Evolutionary conservation across 2,797 vertebrate species (phyloP).

Genomic region (Pelochelys cantorii): DNA sequence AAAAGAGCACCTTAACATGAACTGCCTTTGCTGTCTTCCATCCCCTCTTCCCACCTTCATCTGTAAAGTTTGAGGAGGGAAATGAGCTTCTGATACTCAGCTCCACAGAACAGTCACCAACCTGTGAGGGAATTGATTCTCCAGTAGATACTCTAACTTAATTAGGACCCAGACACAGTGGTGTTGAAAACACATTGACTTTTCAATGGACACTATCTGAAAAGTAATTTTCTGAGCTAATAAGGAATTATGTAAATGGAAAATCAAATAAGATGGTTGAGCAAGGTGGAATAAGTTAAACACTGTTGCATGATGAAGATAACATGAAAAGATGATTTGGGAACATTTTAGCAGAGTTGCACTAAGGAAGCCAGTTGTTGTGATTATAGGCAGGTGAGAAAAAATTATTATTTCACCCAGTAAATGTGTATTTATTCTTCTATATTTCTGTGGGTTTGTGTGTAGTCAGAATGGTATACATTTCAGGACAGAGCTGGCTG

Average conservation of each 20-base stretch:
- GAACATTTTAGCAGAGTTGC: slow-evolving; percentile 14
- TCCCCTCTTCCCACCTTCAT: neutral
- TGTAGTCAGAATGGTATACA: neutral
- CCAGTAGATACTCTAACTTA: rapidly evolving
- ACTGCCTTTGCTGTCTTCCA: neutral
- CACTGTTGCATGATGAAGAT: slow-evolving; percentile 1
- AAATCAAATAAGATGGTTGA: slow-evolving; percentile 38
- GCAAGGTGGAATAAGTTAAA: neutral
- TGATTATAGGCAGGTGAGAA: neutral
- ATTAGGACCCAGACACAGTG: rapidly evolving
- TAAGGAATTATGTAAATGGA: slow-evolving; percentile 38
- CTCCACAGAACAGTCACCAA: rapidly evolving
- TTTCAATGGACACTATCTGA: slow-evolving; percentile 11
- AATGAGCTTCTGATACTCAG: neutral
- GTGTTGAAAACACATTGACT: rapidly evolving
- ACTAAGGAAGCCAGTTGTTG: slow-evolving; percentile 27
- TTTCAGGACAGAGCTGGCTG: neutral
- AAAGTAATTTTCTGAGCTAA: slow-evolving; percentile 21
- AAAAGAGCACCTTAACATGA: neutral
- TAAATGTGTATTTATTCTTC: neutral
- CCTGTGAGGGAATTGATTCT: rapidly evolving
- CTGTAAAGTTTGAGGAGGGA: neutral
- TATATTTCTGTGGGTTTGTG: neutral
- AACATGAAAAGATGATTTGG: neutral
- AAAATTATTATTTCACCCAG: neutral